Base-by-base conservation (phyloP, 1,140 invertebrate genomes). In the Lanistes nyassanus region DNA sequence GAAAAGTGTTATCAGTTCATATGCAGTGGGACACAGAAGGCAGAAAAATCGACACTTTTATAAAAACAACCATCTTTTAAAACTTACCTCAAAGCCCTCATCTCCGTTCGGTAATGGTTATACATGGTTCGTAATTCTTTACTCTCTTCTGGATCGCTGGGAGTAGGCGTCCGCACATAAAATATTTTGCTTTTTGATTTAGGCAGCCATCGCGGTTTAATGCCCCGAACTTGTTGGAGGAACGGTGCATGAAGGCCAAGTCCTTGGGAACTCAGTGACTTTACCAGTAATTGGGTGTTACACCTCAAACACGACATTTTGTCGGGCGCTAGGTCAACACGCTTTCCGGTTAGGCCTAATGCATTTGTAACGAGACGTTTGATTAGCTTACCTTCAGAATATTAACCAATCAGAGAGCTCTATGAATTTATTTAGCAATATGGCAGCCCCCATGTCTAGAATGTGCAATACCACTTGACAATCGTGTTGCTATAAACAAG, bases 111-210 rank as follows among this genome's bases (percentile, higher is more conserved):
- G 62, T 84, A 84, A 58, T 70, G 31, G 23, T 56, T 74, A 47
- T 71, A 79, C 36, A 69, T 58, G 53, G 31, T 69, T 5, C 64
- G 76, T n/a, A 83, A 53, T 56, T 76, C 64, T 19, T 71, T 65
- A 39, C 73, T 4, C 69, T 84, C 83, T 53, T 77, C 79, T 39
- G 79, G 76, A 55, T 80, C 75, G n/a, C 77, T 76, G 21, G 77
- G 81, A 36, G 83, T 84, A 21, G 83, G 83, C 67, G 78, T 71
- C 42, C 83, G 56, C 26, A 84, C 83, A 58, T 79, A 79, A 56
- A 80, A 84, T 34, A 80, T 76, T 79, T 84, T 84, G 56, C 77
- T 82, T 51, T 76, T 75, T 11, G 83, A 78, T 7, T 80, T 80
- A n/a, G 81, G 81, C 13, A 80, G 11, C 78, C 79, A 83, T 62